Conservation (phyloP, 2,113 vertebrate genomes). For the Symphodus melops region DNA sequence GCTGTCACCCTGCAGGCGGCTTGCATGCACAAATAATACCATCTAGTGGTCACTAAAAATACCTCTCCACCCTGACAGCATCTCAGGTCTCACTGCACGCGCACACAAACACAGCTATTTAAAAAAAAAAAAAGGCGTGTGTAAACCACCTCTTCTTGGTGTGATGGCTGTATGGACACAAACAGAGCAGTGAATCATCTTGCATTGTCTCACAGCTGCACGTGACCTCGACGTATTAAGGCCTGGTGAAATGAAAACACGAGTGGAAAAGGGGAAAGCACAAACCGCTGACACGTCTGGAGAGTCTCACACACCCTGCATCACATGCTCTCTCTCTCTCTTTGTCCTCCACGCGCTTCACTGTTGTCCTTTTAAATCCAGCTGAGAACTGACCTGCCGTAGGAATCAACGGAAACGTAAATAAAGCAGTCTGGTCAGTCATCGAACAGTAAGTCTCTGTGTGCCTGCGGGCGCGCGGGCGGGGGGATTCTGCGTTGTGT, state of each 20-base stretch:
- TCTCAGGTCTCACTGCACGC: slow-evolving; percentile 17
- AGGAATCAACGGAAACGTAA: slow-evolving; percentile 54
- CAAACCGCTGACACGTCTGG: slow-evolving; percentile 74
- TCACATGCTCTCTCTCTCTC: background rate
- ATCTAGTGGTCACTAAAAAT: slow-evolving; percentile 74
- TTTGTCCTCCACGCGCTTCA: background rate
- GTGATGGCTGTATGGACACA: slow-evolving; percentile 9
- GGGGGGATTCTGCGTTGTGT: slow-evolving; percentile 56
- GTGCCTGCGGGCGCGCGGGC: slow-evolving; percentile 57
- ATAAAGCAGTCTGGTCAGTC: slow-evolving; percentile 52
- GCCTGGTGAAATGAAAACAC: slow-evolving; percentile 58
- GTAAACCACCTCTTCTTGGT: background rate
- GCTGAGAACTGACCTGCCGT: slow-evolving; percentile 29
- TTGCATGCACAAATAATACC: slow-evolving; percentile 66
- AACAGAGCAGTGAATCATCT: slow-evolving; percentile 13
- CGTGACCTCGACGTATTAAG: slow-evolving; percentile 49
- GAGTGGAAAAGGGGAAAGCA: slow-evolving; percentile 48
- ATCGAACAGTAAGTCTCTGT: slow-evolving; percentile 46
- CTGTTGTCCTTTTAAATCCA: slow-evolving; percentile 34
- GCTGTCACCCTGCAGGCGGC: slow-evolving; percentile 5
- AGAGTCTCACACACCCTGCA: slow-evolving; percentile 59
- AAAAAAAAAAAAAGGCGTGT: background rate
- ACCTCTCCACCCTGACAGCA: slow-evolving; percentile 38
- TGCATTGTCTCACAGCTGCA: slow-evolving; percentile 44
- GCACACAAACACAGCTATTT: too few relatives aligned